Base-by-base conservation (phyloP, 2,113 vertebrate species). In the Ceyx margarethae region DNA sequence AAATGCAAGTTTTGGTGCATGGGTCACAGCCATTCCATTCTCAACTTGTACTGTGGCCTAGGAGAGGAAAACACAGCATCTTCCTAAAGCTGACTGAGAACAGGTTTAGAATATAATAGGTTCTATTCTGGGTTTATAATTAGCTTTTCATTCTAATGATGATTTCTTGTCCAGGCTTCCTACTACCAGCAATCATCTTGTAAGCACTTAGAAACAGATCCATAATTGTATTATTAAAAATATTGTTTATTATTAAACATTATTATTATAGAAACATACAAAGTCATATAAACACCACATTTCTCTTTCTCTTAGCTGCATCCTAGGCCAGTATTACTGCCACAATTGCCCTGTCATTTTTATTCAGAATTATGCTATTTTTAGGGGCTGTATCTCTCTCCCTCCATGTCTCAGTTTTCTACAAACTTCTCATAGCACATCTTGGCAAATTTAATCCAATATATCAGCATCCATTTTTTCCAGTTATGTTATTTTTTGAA, bases 31-130 rank as follows among this genome's bases (percentile, higher is more conserved):
- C 45, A 45, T 18, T 58, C 9, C 23, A 40, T 68, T 81, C n/a
- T 81, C 57, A 92, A 51, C 13, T 53, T 1, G 0, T 84, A 69
- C 9, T 56, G 56, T 31, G 68, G 29, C 14, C 56, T 22, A 54
- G 1, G n/a, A 62, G 29, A 57, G 5, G 37, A 58, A 71, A 81
- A 74, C 5, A 4, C 16, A 56, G 0, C 0, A 57, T 19, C 26
- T 51, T 89, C 31, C 48, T 58, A 40, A 48, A 35, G n/a, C 14
- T 74, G 10, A 78, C 37, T 37, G 37, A 37, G 37, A 37, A 37
- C 10, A 37, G 37, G 37, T 10, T 37, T 37, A 37, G 10, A 37
- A 37, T 37, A 37, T 37, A 37, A 37, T 37, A 37, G 37, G 37
- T 37, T 53, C 50, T 64, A 62, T 6, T 80, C 2, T 15, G 21